Evolutionary conservation across 2,888 invertebrate genomes (phyloP).

Genomic region (Pristionchus exspectatus): DNA sequence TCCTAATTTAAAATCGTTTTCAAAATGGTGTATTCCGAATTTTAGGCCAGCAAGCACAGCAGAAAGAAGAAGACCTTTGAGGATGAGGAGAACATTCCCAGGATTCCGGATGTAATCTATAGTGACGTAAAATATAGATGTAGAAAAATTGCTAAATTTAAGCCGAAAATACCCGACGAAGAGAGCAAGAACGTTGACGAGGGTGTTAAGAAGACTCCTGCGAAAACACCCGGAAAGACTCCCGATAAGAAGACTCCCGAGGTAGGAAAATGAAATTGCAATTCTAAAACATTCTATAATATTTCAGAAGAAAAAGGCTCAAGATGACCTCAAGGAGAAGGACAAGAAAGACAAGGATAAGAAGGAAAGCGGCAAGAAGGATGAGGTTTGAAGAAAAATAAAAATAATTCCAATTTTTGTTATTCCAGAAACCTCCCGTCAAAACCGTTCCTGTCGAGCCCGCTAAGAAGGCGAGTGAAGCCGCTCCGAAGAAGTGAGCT

Average conservation of each 20-base stretch:
- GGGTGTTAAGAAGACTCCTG: background rate
- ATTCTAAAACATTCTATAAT: background rate
- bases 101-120: background rate
- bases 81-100: background rate
- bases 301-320: background rate
- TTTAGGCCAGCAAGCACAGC: background rate
- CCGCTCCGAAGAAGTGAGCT: background rate
- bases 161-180: background rate
- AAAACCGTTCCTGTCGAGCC: background rate
- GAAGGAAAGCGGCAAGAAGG: background rate
- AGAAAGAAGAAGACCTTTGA: background rate
- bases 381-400: background rate
- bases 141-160: background rate
- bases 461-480: background rate
- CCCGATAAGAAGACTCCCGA: background rate
- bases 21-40: background rate
- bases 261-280: background rate
- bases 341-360: background rate
- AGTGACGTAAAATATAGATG: background rate
- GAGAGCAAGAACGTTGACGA: background rate
- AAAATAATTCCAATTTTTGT: background rate
- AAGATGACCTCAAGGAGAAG: background rate
- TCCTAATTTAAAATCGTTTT: no score
- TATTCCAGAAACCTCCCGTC: background rate
- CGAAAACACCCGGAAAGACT: background rate